Evolutionary conservation across 1,140 invertebrate species (phyloP), one percentile per base, ranked within the genome.

Genomic region (Micrasema longulum): DNA sequence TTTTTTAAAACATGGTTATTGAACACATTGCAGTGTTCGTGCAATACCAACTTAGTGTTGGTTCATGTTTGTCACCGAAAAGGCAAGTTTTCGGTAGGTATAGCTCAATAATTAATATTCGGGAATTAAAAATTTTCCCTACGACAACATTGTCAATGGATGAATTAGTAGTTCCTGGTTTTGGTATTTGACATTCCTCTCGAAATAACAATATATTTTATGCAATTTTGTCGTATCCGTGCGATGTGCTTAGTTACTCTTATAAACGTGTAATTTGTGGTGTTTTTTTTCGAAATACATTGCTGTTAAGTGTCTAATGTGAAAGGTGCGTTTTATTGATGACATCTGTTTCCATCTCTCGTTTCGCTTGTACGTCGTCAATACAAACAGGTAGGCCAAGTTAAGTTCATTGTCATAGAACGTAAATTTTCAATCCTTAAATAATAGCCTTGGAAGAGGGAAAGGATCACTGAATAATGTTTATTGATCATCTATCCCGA

Each of bases 281-380:
- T 38, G 10, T 11, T 48, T 38, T 53, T n/a, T 26, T 70, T 36
- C 35, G 10, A 63, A 41, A 41, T 48, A 38, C 57, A 31, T 52
- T 50, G 16, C 20, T 22, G 26, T 70, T 52, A 50, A 50, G 48
- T 48, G 36, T 45, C 68, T 50, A 52, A 70, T 70, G 68, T 64
- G 68, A 45, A 70, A 52, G 41, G 57, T 70, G 55, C 45, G 47
- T 70, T 70, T 63, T 70, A 70, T 70, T 70, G 68, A 70, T 70
- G 68, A 70, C 68, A 70, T 70, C 68, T 70, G 68, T 64, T 70
- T 70, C 68, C 38, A 31, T 16, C 57, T 63, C 23, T 63, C 52
- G 68, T 64, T 63, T 41, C 31, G 55, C 38, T 70, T 52, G 68
- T 70, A 70, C 68, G 68, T 70, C 68, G 68, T 63, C 68, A 45